Conservation (phyloP, 2,113 vertebrate species). For the Todiramphus chloris region DNA sequence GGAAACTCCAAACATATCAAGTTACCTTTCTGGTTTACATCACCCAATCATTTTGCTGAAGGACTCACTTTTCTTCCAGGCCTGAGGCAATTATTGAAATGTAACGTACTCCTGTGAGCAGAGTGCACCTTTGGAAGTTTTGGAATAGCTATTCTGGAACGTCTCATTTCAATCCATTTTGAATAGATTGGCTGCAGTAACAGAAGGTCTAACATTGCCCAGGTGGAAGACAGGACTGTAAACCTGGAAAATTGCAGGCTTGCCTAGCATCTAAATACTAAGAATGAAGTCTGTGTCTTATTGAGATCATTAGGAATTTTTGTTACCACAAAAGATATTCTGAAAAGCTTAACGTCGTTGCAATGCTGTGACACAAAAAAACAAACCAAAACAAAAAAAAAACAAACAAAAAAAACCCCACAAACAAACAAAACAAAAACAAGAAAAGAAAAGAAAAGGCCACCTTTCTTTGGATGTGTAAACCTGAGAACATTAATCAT, state of each 20-base stretch:
- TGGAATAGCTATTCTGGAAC: background rate
- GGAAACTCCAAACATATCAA: background rate
- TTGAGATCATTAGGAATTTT: background rate
- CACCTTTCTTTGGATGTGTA: background rate
- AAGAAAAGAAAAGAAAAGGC: too few species aligned
- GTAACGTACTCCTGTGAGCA: background rate
- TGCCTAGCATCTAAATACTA: background rate
- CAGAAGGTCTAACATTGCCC: background rate
- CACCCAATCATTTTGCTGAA: conserved; percentile 16
- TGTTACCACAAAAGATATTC: background rate
- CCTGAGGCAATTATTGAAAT: background rate
- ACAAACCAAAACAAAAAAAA: too few species aligned
- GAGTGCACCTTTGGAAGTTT: background rate
- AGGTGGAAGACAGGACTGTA: background rate
- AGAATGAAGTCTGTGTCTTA: background rate
- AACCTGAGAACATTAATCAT: background rate
- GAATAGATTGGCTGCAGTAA: background rate
- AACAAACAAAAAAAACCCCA: too few species aligned
- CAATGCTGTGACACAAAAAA: background rate
- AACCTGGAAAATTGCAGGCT: background rate
- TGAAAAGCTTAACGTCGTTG: background rate
- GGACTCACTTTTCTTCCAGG: background rate
- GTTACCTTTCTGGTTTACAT: conserved; percentile 35
- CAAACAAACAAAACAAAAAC: too few species aligned
- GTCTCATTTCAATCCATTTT: background rate